phyloP scores from a whole-genome alignment of 1,140 invertebrate genomes.

The Polypedilum vanderplanki region DNA sequence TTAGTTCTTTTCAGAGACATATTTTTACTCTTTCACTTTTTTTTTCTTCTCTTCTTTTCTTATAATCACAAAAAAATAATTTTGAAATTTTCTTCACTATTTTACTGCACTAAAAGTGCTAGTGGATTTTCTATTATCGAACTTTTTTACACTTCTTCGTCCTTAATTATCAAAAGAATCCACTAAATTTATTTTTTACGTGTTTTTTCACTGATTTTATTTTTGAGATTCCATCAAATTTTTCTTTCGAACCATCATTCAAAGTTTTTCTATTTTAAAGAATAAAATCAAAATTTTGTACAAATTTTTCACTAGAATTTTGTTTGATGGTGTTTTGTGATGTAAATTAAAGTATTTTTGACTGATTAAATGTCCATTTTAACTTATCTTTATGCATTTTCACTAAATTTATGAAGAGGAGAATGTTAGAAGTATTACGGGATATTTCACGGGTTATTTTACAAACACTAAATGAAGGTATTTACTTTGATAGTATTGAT shows the following conservation, averaged over 20 bases:
- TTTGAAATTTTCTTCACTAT: not conserved
- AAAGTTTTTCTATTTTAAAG: not conserved
- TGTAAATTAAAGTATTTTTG: not conserved
- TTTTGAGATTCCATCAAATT: not conserved
- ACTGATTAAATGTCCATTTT: not conserved
- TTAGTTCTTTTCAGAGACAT: not conserved
- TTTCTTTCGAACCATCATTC: conserved; percentile 1
- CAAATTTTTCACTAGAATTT: not conserved
- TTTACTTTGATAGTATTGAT: not conserved
- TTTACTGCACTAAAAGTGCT: not conserved
- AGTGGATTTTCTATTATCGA: not conserved
- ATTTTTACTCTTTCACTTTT: not conserved
- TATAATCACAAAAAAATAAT: not conserved
- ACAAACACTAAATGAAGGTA: not conserved
- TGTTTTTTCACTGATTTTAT: not conserved
- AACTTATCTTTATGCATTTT: not conserved
- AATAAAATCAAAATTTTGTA: not conserved
- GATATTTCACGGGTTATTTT: not conserved
- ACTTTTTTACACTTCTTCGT: not conserved
- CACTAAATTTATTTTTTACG: not conserved
- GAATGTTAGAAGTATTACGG: not conserved
- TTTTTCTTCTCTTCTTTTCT: not conserved
- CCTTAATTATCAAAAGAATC: not conserved
- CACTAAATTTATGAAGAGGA: not conserved
- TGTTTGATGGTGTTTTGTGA: not conserved